A percentile compares a stretch with the other conserved stretches of the same genome.
phyloP scores from a whole-genome alignment of 2,888 invertebrate species.

The Leptinotarsa haldemani region DNA sequence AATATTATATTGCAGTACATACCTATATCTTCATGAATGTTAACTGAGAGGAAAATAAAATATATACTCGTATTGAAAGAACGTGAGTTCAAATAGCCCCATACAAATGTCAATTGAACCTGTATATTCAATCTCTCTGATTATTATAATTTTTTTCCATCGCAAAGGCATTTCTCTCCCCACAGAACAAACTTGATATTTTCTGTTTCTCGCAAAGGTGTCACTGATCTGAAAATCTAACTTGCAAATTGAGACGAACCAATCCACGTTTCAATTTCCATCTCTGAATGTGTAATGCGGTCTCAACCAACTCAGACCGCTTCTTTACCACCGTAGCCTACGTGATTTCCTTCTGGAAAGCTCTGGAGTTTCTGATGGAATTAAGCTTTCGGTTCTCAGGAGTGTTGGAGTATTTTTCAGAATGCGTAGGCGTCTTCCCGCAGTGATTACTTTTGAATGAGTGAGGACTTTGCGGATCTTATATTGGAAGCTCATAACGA shows the following conservation, averaged over 20 bases:
- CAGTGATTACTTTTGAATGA: neutral
- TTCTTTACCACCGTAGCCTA: conserved; percentile 31
- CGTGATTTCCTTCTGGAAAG: conserved; percentile 38
- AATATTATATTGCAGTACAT: too few species aligned
- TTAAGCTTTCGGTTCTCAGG: conserved; percentile 29
- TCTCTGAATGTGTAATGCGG: conserved; percentile 58
- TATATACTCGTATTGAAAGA: too few species aligned
- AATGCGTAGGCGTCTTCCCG: neutral
- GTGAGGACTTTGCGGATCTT: neutral
- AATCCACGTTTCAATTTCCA: conserved; percentile 59
- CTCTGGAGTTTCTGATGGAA: conserved; percentile 27
- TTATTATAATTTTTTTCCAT: too few species aligned
- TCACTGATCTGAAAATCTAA: conserved; percentile 53
- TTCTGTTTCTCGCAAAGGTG: conserved; percentile 54
- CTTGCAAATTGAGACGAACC: conserved; percentile 57
- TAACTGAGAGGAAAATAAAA: too few species aligned
- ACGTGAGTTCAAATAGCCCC: too few species aligned
- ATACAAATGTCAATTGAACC: too few species aligned
- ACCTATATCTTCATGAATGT: too few species aligned
- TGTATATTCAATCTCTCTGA: too few species aligned
- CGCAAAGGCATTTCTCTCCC: conserved; percentile 10
- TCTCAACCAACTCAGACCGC: conserved; percentile 30
- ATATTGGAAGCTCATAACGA: too few species aligned
- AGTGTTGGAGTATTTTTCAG: neutral
- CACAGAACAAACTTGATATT: conserved; percentile 53